A percentile compares a stretch with the other conserved stretches of the same genome.
phyloP scores from a whole-genome alignment of 2,113 vertebrate genomes.

The Pseudopodoces humilis region DNA sequence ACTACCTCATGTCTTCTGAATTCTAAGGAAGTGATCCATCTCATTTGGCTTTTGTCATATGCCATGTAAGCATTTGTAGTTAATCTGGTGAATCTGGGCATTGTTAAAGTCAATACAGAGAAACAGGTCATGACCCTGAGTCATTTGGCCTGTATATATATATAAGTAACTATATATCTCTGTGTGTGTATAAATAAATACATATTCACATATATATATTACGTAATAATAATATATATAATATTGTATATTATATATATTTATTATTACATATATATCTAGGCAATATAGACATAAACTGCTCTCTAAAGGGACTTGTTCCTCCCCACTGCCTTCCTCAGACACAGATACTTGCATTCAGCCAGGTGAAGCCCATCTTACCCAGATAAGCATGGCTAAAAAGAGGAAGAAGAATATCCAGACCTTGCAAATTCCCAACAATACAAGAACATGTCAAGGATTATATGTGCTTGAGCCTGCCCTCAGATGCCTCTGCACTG shows the following conservation, averaged over 20 bases:
- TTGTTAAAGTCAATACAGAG: not conserved
- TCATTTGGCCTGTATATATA: not conserved
- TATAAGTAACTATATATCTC: not conserved
- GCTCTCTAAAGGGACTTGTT: not conserved
- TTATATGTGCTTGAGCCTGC: not conserved
- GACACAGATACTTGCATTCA: not conserved
- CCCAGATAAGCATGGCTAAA: fast-evolving
- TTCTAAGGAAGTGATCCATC: not conserved
- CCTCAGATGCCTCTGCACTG: not conserved
- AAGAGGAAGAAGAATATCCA: not conserved
- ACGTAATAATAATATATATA: not conserved
- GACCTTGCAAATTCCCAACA: not conserved
- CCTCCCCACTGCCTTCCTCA: not conserved
- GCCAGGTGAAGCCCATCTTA: not conserved
- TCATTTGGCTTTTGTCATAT: not conserved
- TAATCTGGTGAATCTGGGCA: not conserved
- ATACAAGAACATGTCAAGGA: not conserved
- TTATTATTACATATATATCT: not conserved
- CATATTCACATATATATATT: not conserved
- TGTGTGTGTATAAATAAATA: not conserved
- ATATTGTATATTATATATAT: not conserved
- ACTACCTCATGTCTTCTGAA: not conserved
- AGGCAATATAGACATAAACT: not conserved
- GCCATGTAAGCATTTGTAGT: not conserved
- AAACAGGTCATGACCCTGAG: not conserved